phyloP scores from a whole-genome alignment of 2,888 invertebrate genomes.

The Cheilosia vernalis region DNA sequence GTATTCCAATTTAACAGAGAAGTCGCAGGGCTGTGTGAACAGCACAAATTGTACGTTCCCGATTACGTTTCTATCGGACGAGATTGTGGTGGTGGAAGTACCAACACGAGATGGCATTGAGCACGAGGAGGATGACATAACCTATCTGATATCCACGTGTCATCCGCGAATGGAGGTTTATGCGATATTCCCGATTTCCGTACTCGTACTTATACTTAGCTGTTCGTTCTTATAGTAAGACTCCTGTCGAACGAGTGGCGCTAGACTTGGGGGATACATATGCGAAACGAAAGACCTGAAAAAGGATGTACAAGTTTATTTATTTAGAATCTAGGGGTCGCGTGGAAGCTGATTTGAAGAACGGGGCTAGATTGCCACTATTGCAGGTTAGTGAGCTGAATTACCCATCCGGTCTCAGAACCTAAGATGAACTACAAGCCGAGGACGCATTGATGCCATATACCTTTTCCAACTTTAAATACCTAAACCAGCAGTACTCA shows the following conservation, averaged over 20 bases:
- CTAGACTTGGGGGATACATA: slow-evolving; percentile 14
- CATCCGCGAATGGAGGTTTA: slow-evolving; percentile 92
- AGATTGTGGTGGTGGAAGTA: slow-evolving; percentile 92
- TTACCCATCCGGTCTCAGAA: no score
- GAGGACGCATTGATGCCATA: no score
- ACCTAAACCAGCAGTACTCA: no score
- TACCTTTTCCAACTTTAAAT: no score
- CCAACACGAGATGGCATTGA: slow-evolving; percentile 92
- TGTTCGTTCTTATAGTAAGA: slow-evolving; percentile 90
- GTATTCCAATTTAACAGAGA: slow-evolving; percentile 84
- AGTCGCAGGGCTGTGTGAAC: slow-evolving; percentile 88
- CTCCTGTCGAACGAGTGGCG: neutral
- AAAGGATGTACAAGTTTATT: slow-evolving; percentile 5
- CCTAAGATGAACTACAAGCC: no score
- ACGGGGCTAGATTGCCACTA: no score
- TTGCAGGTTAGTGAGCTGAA: no score
- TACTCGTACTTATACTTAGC: slow-evolving; percentile 89
- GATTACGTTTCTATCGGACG: slow-evolving; percentile 89
- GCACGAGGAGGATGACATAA: slow-evolving; percentile 89
- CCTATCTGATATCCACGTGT: slow-evolving; percentile 89
- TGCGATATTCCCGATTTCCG: slow-evolving; percentile 90
- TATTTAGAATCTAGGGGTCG: neutral
- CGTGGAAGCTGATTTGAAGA: neutral
- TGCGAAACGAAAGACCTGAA: slow-evolving; percentile 48
- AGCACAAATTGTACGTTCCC: slow-evolving; percentile 90